Conservation (phyloP, 2,113 vertebrate species). For the Poeciliopsis retropinna region DNA sequence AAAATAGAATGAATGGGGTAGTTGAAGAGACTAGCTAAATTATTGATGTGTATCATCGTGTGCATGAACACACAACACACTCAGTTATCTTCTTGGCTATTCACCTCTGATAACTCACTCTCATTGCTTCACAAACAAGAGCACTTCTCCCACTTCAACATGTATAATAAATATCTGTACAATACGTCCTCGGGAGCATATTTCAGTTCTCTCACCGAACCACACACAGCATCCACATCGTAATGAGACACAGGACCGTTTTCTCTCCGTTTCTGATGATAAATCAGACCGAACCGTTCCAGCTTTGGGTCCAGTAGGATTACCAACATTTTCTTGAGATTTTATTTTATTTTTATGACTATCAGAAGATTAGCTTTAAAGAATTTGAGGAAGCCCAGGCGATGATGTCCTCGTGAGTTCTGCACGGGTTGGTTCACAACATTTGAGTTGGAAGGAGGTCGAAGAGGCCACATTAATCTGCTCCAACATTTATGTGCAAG, state of each 20-base stretch:
- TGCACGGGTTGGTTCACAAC: not conserved
- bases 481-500: not conserved
- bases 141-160: constrained; percentile 25
- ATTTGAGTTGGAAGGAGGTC: not conserved
- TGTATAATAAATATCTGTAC: constrained; percentile 33
- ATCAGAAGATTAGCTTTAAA: too few species aligned
- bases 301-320: not conserved
- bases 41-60: constrained; percentile 74
- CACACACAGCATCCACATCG: not conserved
- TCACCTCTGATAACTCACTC: constrained; percentile 56
- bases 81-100: constrained; percentile 52
- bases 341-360: too few species aligned
- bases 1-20: constrained; percentile 72
- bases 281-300: not conserved
- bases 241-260: not conserved
- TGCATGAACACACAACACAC: constrained; percentile 57
- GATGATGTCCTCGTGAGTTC: not conserved
- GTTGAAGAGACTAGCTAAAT: constrained; percentile 53
- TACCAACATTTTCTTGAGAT: not conserved
- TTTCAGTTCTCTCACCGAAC: constrained; percentile 14
- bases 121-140: constrained; percentile 48
- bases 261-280: not conserved
- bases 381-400: too few species aligned
- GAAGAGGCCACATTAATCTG: not conserved
- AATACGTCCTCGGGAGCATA: constrained; percentile 19